Evolutionary conservation across 2,888 invertebrate species (phyloP).

Genomic region (Volucella inflata): DNA sequence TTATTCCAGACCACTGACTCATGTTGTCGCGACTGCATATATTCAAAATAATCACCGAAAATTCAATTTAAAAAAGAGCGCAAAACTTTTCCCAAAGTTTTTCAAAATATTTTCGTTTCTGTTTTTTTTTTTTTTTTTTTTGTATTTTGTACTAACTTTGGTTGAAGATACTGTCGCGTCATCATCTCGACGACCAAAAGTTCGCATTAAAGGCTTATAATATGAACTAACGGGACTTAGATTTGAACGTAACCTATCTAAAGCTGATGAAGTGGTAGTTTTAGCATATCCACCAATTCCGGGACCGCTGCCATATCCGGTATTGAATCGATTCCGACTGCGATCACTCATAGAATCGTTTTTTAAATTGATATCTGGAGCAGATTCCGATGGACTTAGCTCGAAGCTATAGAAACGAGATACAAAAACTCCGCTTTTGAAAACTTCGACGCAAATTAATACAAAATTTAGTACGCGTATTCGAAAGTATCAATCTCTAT

Average conservation of each 20-base stretch:
- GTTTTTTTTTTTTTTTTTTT: constrained; percentile 6
- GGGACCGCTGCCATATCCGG: constrained; percentile 79
- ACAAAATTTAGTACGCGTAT: constrained; percentile 10
- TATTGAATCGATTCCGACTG: constrained; percentile 80
- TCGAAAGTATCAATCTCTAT: not conserved
- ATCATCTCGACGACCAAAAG: constrained; percentile 80
- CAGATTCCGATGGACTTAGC: constrained; percentile 76
- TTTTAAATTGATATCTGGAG: constrained; percentile 75
- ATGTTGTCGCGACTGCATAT: constrained; percentile 47
- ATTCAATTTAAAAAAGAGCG: constrained; percentile 66
- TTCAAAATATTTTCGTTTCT: constrained; percentile 20
- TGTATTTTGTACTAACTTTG: constrained; percentile 53
- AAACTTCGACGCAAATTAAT: constrained; percentile 9
- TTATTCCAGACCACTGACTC: constrained; percentile 73
- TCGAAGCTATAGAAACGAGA: constrained; percentile 73
- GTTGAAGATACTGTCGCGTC: constrained; percentile 80
- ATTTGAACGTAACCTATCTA: constrained; percentile 83
- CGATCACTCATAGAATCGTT: constrained; percentile 81
- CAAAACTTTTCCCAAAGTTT: constrained; percentile 67
- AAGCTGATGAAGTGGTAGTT: constrained; percentile 80
- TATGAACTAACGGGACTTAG: constrained; percentile 83
- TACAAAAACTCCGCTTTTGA: constrained; percentile 42
- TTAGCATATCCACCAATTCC: constrained; percentile 65
- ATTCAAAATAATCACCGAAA: constrained; percentile 31
- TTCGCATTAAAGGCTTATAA: constrained; percentile 83